Percentiles rank a stretch among this genome's conserved stretches.
These are phyloP conservation scores for Motacilla alba DNA, from an alignment of 2,113 vertebrate species.

Conservation along the genomic window DNA sequence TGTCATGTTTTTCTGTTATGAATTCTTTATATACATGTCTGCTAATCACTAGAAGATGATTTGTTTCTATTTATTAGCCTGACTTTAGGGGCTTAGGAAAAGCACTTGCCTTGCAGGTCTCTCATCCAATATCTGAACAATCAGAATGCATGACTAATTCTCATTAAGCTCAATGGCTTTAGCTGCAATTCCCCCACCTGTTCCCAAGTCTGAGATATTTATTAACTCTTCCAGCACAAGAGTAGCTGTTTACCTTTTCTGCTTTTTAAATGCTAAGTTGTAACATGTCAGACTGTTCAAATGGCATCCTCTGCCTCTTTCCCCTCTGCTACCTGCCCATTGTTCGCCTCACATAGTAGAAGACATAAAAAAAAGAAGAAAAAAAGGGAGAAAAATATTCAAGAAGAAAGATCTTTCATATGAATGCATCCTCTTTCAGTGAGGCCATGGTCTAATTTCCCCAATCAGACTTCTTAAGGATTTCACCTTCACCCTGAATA, in stretches of 20 bases:
- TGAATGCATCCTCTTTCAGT: slow-evolving; percentile 13
- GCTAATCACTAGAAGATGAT: slow-evolving; percentile 24
- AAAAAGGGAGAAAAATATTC: background rate
- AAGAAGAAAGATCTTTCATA: background rate
- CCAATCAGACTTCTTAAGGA: slow-evolving; percentile 42
- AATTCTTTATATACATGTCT: background rate
- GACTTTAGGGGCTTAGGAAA: slow-evolving; percentile 37
- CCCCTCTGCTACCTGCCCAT: accelerated
- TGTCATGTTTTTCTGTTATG: background rate
- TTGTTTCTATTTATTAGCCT: slow-evolving; percentile 36
- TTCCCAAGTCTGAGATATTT: slow-evolving; percentile 12
- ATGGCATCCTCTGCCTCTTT: background rate
- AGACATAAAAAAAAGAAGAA: background rate
- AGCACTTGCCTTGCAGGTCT: slow-evolving; percentile 47
- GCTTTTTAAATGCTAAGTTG: background rate
- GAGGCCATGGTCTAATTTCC: slow-evolving; percentile 50
- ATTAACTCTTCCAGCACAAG: background rate
- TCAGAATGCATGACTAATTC: slow-evolving; percentile 26
- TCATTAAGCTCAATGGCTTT: slow-evolving; percentile 30
- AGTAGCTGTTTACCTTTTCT: background rate
- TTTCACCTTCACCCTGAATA: slow-evolving; percentile 63
- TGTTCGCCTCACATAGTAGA: background rate
- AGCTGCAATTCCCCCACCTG: slow-evolving; percentile 34
- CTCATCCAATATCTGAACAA: slow-evolving; percentile 1
- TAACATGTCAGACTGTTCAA: background rate